Evolutionary conservation across 2,888 invertebrate species (phyloP).

Genomic region (Sipha maydis): DNA sequence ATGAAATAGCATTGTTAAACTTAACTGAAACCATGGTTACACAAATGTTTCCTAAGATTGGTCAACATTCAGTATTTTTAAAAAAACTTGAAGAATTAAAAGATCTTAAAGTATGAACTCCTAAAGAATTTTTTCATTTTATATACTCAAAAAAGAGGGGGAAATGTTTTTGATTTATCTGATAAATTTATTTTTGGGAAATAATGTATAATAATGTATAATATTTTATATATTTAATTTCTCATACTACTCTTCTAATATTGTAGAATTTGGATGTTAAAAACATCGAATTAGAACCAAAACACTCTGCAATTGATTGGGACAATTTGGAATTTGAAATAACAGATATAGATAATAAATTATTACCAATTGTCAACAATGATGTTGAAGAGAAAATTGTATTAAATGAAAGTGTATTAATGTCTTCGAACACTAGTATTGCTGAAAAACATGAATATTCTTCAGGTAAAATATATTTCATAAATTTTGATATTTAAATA

Average conservation of each 20-base stretch:
- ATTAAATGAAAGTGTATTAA: too few species aligned
- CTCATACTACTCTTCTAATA: not conserved
- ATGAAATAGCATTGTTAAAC: not conserved
- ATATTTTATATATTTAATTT: too few species aligned
- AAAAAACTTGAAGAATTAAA: not conserved
- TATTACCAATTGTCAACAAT: too few species aligned
- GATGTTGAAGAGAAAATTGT: too few species aligned
- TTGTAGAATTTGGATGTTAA: not conserved
- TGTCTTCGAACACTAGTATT: not conserved
- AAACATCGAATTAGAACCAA: conserved; percentile 3
- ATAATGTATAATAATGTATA: not conserved
- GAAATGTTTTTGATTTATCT: not conserved
- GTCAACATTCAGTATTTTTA: not conserved
- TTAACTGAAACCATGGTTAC: not conserved
- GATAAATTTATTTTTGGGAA: conserved; percentile 6
- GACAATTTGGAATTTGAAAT: not conserved
- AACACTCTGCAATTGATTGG: conserved; percentile 1
- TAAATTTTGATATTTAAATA: conserved; percentile 10
- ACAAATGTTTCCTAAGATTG: too few species aligned
- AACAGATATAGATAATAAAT: not conserved
- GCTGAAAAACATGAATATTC: not conserved
- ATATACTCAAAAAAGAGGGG: too few species aligned
- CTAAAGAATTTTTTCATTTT: too few species aligned
- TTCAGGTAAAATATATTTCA: conserved; percentile 13
- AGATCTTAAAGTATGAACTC: not conserved